Base-by-base conservation (phyloP, 2,113 vertebrate genomes). In the Crotalus horridus region DNA sequence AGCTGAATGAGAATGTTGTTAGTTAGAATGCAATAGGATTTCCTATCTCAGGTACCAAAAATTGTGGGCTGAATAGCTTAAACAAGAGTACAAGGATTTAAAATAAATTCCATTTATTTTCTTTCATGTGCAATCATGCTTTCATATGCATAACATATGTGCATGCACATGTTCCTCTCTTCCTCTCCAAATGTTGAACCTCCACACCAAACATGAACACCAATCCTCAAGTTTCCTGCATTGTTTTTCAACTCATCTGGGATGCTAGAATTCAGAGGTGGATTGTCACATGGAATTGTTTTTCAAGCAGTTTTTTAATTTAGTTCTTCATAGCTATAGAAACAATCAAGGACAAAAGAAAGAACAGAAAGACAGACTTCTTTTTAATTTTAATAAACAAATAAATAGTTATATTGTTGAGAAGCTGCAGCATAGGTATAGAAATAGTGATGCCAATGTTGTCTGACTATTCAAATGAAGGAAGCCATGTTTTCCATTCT, bases 401-500 rank as follows among this genome's bases (percentile, higher is more conserved):
- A 90, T 48, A 55, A 55, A 89, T n/a, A 89, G 29, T 20, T 43
- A 90, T n/a, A 56, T 7, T 6, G 86, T 53, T 43, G 33, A 26
- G 9, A 10, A 69, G 59, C 53, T 58, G 1, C 21, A 24, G 54
- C 24, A 54, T 10, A 8, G 46, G 26, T 55, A 10, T 17, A 11
- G 43, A 91, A 33, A 9, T n/a, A 12, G 11, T 5, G 0, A 53
- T 46, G 39, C 86, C 13, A 51, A 64, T 15, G 8, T 26, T 46
- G 46, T 59, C 21, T 54, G 43, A 48, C 29, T 54, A 85, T 85
- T 24, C 87, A 3, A 4, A 2, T 15, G 81, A 86, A 33, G 92
- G 56, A 26, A 90, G n/a, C 92, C 90, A 95, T 0, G 69, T 88
- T n/a, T 90, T 90, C 96, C 96, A 94, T 85, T 93, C 86, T 0